Base-by-base conservation (phyloP, 2,888 invertebrate genomes). In the Andricus quercusramuli region DNA sequence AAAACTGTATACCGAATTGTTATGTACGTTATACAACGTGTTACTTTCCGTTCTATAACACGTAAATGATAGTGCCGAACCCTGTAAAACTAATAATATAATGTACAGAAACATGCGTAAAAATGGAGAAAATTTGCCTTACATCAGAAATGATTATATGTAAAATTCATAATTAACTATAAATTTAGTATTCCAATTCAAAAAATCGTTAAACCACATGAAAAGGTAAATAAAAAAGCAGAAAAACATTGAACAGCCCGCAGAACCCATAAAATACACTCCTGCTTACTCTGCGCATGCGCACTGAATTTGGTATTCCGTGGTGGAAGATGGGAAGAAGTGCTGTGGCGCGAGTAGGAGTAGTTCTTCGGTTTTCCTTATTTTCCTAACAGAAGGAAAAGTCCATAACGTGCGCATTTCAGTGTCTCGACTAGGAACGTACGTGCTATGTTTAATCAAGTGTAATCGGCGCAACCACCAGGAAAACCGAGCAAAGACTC, bases 361-460 rank as follows among this genome's bases (percentile, higher is more conserved):
- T 32, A 74, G 51, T 74, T 56, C 56, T 74, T 51, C 20, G 51
- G 74, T 74, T 74, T 74, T 74, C 51, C 70, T 29, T 47, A 44
- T 70, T 70, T 70, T 70, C 56, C 22, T 74, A 74, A 74, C 74
- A 74, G 74, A 56, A 74, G 74, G 56, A 74, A 74, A 74, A 74
- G n/a, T 51, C 13, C 29, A 8, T 37, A 56, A 32, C 32, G 56
- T 37, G 74, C 51, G 74, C 32, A 56, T 37, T 32, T 59, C 13
- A 56, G 74, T 56, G 74, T n/a, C 37, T 74, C 32, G 22, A 56
- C 22, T 37, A 32, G 37, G 56, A 56, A 59, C 56, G 13, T 56
- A 59, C 56, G n/a, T 74, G n/a, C 20, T 74, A 74, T 74, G 74
- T 74, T 59, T 74, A n/a, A 56, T 29, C 74, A 56, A 74, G 74